Evolutionary conservation across 2,113 vertebrate genomes (phyloP).

Genomic region (Plectropomus leopardus): DNA sequence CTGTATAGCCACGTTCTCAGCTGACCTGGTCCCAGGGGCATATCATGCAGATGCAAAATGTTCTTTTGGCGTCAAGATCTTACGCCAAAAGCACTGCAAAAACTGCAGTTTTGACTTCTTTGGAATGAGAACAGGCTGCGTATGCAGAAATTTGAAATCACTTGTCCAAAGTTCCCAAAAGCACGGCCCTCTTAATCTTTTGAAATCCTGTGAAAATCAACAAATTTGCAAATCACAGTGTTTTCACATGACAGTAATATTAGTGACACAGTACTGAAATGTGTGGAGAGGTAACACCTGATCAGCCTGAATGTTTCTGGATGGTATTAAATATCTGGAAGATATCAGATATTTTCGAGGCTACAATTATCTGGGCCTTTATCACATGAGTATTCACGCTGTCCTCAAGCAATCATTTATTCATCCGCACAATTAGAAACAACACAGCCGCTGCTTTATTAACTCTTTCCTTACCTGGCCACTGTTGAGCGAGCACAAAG

Average conservation of each 20-base stretch:
- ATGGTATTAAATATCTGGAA: conserved; percentile 29
- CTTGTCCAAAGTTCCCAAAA: neutral
- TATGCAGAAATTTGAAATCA: neutral
- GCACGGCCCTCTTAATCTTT: neutral
- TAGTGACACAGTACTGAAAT: neutral
- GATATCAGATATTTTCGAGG: conserved; percentile 53
- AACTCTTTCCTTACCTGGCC: conserved; percentile 76
- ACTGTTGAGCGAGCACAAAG: conserved; percentile 59
- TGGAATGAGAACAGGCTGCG: no score
- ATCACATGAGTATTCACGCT: conserved; percentile 52
- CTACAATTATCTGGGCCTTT: conserved; percentile 49
- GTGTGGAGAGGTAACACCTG: neutral
- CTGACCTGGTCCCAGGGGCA: no score
- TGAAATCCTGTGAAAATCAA: neutral
- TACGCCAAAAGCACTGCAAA: no score
- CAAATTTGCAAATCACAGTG: neutral
- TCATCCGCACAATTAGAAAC: conserved; percentile 71
- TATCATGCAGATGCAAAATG: no score
- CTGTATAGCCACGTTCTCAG: no score
- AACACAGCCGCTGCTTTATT: conserved; percentile 64
- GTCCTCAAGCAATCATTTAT: conserved; percentile 75
- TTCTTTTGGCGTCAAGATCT: no score
- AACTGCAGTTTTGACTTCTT: no score
- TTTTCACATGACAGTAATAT: neutral
- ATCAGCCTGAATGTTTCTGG: conserved; percentile 16